Conservation (phyloP, 2,113 vertebrate genomes). For the Chaetorhynchus papuensis region DNA sequence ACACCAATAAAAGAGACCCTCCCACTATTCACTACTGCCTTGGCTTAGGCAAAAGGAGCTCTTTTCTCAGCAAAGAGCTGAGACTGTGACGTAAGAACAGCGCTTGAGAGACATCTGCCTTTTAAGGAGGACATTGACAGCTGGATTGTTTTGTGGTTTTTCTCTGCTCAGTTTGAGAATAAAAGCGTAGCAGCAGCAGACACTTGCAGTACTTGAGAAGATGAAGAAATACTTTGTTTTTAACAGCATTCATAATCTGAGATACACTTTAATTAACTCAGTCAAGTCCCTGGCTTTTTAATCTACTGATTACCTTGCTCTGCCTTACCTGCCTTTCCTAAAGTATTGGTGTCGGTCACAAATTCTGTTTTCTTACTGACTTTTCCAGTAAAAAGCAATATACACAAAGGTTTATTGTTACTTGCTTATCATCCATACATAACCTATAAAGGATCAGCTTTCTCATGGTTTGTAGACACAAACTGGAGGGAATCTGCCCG, state of each 20-base stretch:
- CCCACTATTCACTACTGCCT: neutral
- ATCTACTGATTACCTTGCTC: neutral
- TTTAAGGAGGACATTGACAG: neutral
- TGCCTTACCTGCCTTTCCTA: neutral
- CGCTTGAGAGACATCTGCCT: neutral
- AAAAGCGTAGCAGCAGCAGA: neutral
- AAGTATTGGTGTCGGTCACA: neutral
- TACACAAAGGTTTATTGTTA: neutral
- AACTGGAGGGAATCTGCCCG: slow-evolving; percentile 4
- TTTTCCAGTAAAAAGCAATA: neutral
- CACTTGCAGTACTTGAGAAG: neutral
- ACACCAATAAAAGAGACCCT: neutral
- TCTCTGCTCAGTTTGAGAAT: neutral
- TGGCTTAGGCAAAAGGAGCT: neutral
- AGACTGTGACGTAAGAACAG: neutral
- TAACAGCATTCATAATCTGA: neutral
- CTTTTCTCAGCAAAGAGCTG: neutral
- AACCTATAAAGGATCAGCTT: neutral
- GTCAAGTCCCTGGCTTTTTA: neutral
- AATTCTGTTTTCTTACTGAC: neutral
- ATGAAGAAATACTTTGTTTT: neutral
- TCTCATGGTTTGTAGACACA: neutral
- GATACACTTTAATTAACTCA: neutral
- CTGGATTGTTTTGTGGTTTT: neutral
- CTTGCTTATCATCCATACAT: neutral